Evolutionary conservation across 2,113 vertebrate genomes (phyloP), one percentile per base, ranked within the genome.

Genomic region (Tonatia bakeri): DNA sequence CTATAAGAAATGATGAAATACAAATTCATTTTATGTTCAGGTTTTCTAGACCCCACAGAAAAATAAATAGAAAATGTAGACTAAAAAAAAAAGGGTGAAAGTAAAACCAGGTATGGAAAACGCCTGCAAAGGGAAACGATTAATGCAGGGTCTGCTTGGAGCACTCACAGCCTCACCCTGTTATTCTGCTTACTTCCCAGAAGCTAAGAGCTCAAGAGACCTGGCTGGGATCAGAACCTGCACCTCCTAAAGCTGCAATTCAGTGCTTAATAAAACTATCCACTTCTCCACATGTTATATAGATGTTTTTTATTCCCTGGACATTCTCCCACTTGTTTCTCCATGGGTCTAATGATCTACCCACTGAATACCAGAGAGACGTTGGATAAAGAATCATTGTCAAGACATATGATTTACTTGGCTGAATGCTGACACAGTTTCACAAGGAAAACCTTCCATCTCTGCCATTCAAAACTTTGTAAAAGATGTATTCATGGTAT

Each of bases 341-440:
- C 86, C 89, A 83, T 54, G 33, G 56, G 64, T 52, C 93, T 94
- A 90, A 93, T 73, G 91, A 96, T 65, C 45, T 86, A 67, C 89
- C 91, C 91, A 87, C 93, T 80, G 94, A 97, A 93, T 94, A 92
- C 73, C 89, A 85, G 87, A 90, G 91, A 76, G 52, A 94, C 84
- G 28, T 84, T 87, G 94, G 83, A 92, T 90, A 93, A 96, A 96
- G 82, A 91, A 90, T 94, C 70, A 90, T 85, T 96, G 77, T 96
- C 47, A 50, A 77, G 76, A 81, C 80, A 28, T 81, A 81, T 90
- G 90, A 97, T 96, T 96, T 91, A 95, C 83, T 96, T 95, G 96
- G 86, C 96, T 95, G 82, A 91, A 76, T 4, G 65, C n/a, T 83
- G 67, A 85, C 72, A 33, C 56, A 85, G 79, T 94, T 95, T 95